phyloP scores from a whole-genome alignment of 2,113 vertebrate genomes.

The Xiphias gladius region DNA sequence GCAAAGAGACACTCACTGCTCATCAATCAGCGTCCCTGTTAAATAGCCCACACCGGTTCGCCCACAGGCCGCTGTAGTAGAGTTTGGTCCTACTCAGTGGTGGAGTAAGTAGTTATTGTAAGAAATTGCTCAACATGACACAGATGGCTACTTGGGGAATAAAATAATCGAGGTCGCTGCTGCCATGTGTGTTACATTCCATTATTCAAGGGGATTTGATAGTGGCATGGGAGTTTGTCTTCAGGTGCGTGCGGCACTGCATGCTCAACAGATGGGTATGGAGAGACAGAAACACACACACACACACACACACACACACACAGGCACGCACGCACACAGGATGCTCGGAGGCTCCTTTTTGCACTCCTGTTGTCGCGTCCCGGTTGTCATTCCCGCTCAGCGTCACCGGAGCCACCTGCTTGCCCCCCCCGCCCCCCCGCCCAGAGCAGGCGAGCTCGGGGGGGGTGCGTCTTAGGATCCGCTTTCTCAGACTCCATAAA shows the following conservation, averaged over 20 bases:
- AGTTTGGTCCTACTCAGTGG: slow-evolving; percentile 4
- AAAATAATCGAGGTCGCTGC: slow-evolving; percentile 29
- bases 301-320: background rate
- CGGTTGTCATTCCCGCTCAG: slow-evolving; percentile 68
- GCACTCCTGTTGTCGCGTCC: slow-evolving; percentile 57
- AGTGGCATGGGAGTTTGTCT: slow-evolving; percentile 29
- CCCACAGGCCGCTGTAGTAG: slow-evolving; percentile 34
- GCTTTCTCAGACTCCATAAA: slow-evolving; percentile 10
- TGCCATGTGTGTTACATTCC: slow-evolving; percentile 26
- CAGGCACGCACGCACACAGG: background rate
- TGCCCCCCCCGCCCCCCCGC: too few species aligned
- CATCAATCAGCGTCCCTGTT: slow-evolving; percentile 44
- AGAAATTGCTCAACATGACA: slow-evolving; percentile 38
- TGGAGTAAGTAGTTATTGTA: background rate
- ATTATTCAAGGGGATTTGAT: slow-evolving; percentile 35
- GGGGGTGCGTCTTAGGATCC: slow-evolving; percentile 28
- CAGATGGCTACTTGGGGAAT: slow-evolving; percentile 45
- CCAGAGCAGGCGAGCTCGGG: too few species aligned
- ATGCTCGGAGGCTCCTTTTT: slow-evolving; percentile 63
- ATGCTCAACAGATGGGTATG: slow-evolving; percentile 84
- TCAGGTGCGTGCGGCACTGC: slow-evolving; percentile 53
- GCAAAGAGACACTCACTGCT: slow-evolving; percentile 28
- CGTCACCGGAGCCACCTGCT: slow-evolving; percentile 79
- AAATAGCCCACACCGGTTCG: slow-evolving; percentile 24
- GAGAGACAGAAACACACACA: background rate